phyloP scores from a whole-genome alignment of 2,888 invertebrate species.

The Myopa tessellatipennis region DNA sequence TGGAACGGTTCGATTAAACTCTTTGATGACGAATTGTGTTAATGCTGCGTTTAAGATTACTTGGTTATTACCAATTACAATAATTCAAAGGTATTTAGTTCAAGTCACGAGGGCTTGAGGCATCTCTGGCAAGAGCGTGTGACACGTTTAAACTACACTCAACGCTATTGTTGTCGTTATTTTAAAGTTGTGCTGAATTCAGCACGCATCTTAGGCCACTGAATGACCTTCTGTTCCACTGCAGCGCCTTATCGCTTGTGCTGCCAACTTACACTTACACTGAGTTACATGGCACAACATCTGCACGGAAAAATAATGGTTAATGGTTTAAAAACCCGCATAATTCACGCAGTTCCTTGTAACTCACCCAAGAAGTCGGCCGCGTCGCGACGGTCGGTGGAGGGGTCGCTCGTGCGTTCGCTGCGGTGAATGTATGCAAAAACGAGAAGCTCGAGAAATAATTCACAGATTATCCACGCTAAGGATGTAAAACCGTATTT shows the following conservation, averaged over 20 bases:
- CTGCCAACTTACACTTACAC: constrained; percentile 1
- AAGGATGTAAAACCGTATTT: constrained; percentile 18
- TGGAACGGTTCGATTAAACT: too few relatives aligned
- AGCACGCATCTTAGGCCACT: too few relatives aligned
- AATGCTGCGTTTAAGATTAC: too few relatives aligned
- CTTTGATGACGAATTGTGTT: too few relatives aligned
- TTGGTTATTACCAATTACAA: too few relatives aligned
- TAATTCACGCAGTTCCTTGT: constrained; percentile 30
- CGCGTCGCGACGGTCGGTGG: neutral
- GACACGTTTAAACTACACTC: too few relatives aligned
- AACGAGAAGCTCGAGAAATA: constrained; percentile 18
- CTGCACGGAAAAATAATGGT: constrained; percentile 14
- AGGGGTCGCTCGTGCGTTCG: neutral
- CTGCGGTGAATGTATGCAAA: constrained; percentile 11
- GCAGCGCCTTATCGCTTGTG: neutral
- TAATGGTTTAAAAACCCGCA: constrained; percentile 32
- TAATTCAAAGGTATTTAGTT: too few relatives aligned
- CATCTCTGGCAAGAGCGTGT: too few relatives aligned
- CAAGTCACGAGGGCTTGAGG: too few relatives aligned
- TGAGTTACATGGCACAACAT: constrained; percentile 4
- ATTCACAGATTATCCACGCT: constrained; percentile 36
- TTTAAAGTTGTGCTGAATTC: too few relatives aligned
- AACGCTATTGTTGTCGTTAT: too few relatives aligned
- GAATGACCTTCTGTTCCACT: too few relatives aligned
- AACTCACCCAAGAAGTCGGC: neutral